phyloP scores from a whole-genome alignment of 2,888 invertebrate genomes.

The Andrena dorsata region DNA sequence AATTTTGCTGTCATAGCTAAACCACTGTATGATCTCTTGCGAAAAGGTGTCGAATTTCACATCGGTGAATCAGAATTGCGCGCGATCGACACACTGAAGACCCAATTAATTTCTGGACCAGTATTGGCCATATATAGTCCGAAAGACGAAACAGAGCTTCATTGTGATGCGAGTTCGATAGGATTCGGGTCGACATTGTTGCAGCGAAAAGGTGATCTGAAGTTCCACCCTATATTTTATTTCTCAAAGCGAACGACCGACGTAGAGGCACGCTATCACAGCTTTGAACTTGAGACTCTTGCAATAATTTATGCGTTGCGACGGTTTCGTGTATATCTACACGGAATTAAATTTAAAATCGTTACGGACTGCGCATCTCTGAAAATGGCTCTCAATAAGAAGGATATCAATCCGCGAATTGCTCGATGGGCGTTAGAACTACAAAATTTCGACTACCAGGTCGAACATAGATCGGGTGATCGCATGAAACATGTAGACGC shows the following conservation, averaged over 20 bases:
- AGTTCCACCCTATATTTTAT: constrained; percentile 9
- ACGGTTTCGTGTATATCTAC: constrained; percentile 1
- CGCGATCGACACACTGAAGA: not conserved
- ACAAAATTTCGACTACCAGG: not conserved
- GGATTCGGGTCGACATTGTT: not conserved
- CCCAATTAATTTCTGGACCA: not conserved
- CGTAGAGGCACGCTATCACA: not conserved
- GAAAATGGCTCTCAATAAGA: not conserved
- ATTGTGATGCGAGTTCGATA: not conserved
- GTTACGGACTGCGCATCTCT: not conserved
- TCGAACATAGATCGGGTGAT: not conserved
- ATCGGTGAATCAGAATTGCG: not conserved
- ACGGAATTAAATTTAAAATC: constrained; percentile 5
- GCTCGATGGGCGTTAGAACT: not conserved
- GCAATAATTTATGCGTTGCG: constrained; percentile 8
- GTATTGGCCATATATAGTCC: constrained; percentile 2
- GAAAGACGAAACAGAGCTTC: not conserved
- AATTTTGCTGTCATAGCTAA: not conserved
- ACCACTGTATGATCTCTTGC: not conserved
- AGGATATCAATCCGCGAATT: constrained; percentile 12
- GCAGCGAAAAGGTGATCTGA: not conserved
- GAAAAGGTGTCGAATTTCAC: not conserved
- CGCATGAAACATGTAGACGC: constrained; percentile 14
- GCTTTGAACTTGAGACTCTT: constrained; percentile 8
- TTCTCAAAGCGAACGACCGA: not conserved